Evolutionary conservation across 2,113 vertebrate genomes (phyloP).

Genomic region (Lutjanus erythropterus): DNA sequence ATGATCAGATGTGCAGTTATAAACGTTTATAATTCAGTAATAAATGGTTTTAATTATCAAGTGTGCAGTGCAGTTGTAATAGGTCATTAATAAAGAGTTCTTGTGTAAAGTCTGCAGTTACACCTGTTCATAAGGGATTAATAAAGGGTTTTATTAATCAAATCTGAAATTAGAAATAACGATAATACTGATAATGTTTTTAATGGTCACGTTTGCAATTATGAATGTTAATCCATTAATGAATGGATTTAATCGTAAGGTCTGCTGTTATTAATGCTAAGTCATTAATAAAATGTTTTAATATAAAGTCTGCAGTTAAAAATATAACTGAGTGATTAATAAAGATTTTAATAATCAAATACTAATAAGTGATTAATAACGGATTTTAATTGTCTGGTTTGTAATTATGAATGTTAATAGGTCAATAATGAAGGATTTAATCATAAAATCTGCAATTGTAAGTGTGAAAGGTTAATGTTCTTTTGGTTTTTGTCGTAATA

Average conservation of each 20-base stretch:
- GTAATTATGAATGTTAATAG: not conserved
- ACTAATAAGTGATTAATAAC: not conserved
- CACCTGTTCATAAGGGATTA: not conserved
- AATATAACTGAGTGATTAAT: not conserved
- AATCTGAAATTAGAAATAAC: no score
- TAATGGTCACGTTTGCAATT: no score
- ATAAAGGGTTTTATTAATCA: not conserved
- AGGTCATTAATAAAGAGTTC: not conserved
- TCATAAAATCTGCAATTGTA: not conserved
- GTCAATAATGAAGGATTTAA: not conserved
- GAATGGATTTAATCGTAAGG: no score
- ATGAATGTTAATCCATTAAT: no score
- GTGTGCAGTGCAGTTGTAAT: not conserved
- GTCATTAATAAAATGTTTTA: not conserved
- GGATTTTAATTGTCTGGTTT: no score
- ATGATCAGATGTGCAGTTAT: not conserved
- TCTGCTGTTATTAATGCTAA: not conserved
- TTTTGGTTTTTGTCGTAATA: not conserved
- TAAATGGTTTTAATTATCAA: not conserved
- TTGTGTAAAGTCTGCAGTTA: not conserved
- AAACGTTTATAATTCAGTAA: not conserved
- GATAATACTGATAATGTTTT: no score
- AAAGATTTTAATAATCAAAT: not conserved
- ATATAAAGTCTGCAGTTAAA: not conserved
- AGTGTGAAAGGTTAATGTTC: not conserved